Evolutionary conservation across 2,113 vertebrate species (phyloP), one percentile per base, ranked within the genome.

Genomic region (Ptilonorhynchus violaceus): DNA sequence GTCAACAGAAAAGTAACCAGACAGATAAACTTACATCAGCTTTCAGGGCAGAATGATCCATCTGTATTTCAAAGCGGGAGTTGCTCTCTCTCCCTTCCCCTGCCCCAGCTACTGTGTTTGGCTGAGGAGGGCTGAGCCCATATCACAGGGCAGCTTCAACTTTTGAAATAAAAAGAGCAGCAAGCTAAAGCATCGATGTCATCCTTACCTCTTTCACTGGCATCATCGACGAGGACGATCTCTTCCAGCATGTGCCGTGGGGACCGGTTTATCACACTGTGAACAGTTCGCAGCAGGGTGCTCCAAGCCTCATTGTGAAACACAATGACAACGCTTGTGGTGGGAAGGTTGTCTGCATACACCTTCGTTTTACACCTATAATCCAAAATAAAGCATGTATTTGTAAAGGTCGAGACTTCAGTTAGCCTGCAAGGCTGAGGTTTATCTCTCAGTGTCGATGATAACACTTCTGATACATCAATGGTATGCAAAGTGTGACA

Each of bases 241-340:
- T 99, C 99, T 93, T 99, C 98, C 90, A 99, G 97, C 97, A 99
- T 98, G 83, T 99, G 98, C 81, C 99, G 98, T 14, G 99, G 99
- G 12, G 99, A 99, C 55, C 99, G 98, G 97, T 99, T 99, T 79
- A 99, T 99, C 92, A 99, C 99, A 4, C 99, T 99, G 88, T 99
- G 99, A 63, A 99, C 99, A 5, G 99, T 99, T 49, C 99, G 98
- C 74, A 99, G 98, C 84, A 99, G 98, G 0, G 99, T 99, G 96
- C 98, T 99, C 99, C 99, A 99, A 5, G 99, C 99, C 97, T 99
- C 99, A 52, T 99, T 99, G 98, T 99, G 99, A 93, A 99, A 99
- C 89, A 99, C 99, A 64, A 99, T 99, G 91, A 99, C 99, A 76
- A 99, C 99, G 7, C 99, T 99, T 80, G 99, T 99, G 7, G 99